Conservation (phyloP, 1,140 invertebrate species). For the Drosophila triauraria region DNA sequence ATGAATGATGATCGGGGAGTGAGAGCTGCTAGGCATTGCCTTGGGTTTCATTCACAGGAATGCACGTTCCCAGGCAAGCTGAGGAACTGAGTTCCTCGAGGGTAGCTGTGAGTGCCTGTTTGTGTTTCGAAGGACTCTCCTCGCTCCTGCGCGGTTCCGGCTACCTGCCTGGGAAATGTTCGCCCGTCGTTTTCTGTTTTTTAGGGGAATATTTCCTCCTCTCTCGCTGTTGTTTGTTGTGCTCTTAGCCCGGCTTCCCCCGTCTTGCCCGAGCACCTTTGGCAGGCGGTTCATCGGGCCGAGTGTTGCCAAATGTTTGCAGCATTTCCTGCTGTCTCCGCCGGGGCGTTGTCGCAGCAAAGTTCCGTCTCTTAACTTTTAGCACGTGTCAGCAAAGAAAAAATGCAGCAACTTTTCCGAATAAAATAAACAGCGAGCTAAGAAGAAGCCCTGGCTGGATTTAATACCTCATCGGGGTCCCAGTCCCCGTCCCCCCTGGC, state of each 20-base stretch:
- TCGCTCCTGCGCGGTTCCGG: slow-evolving; percentile 42
- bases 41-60: slow-evolving; percentile 79
- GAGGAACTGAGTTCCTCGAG: slow-evolving; percentile 36
- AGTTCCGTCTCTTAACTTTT: slow-evolving; percentile 63
- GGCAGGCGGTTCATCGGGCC: slow-evolving; percentile 46
- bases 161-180: slow-evolving; percentile 79
- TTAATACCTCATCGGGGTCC: slow-evolving; percentile 22
- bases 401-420: slow-evolving; percentile 44
- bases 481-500: slow-evolving; percentile 2
- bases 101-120: slow-evolving; percentile 48
- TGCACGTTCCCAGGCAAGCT: slow-evolving; percentile 58
- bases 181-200: slow-evolving; percentile 58
- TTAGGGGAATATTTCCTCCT: slow-evolving; percentile 56
- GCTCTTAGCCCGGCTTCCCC: slow-evolving; percentile 21
- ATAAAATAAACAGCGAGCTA: slow-evolving; percentile 36
- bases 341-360: slow-evolving; percentile 45
- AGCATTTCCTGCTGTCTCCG: slow-evolving; percentile 78
- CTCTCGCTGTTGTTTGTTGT: slow-evolving; percentile 40
- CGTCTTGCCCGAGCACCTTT: slow-evolving; percentile 19
- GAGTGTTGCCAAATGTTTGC: slow-evolving; percentile 81
- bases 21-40: slow-evolving; percentile 43
- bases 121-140: slow-evolving; percentile 60
- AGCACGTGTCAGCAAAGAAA: slow-evolving; percentile 71
- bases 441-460: slow-evolving; percentile 46
- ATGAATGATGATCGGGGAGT: slow-evolving; percentile 70